Evolutionary conservation across 2,797 vertebrate species (phyloP).

Genomic region (Glyptemys insculpta): DNA sequence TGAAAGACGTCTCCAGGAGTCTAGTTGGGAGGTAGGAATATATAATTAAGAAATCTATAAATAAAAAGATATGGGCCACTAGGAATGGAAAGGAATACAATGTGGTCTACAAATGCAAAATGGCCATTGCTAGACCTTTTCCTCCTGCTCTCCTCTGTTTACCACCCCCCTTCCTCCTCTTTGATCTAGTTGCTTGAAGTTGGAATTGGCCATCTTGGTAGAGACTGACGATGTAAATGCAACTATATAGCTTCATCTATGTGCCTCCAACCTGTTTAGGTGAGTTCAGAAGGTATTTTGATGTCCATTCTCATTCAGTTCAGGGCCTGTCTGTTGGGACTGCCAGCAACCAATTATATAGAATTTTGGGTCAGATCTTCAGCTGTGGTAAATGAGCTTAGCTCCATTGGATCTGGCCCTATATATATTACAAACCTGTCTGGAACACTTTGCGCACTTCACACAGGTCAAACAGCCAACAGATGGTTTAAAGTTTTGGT

Average conservation of each 20-base stretch:
- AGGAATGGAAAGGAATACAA: not conserved
- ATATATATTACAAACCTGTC: not conserved
- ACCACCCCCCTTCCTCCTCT: no score
- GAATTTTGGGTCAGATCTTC: not conserved
- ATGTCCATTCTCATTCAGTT: not conserved
- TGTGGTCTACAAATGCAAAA: not conserved
- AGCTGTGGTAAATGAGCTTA: not conserved
- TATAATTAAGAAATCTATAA: not conserved
- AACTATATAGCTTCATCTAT: not conserved
- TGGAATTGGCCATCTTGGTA: not conserved
- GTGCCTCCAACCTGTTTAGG: not conserved
- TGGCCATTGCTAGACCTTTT: not conserved
- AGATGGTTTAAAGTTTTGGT: not conserved
- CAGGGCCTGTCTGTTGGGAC: not conserved
- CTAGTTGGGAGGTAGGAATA: no score
- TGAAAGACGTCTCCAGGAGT: not conserved
- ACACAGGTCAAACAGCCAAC: accelerated
- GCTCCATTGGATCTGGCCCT: not conserved
- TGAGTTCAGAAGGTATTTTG: not conserved
- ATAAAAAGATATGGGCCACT: not conserved
- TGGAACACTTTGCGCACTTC: not conserved
- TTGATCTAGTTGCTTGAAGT: not conserved
- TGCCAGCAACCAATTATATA: not conserved
- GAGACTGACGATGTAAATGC: not conserved
- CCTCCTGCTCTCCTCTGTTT: not conserved